Base-by-base conservation (phyloP, 2,797 vertebrate species). In the Scomberomorus guttatus region DNA sequence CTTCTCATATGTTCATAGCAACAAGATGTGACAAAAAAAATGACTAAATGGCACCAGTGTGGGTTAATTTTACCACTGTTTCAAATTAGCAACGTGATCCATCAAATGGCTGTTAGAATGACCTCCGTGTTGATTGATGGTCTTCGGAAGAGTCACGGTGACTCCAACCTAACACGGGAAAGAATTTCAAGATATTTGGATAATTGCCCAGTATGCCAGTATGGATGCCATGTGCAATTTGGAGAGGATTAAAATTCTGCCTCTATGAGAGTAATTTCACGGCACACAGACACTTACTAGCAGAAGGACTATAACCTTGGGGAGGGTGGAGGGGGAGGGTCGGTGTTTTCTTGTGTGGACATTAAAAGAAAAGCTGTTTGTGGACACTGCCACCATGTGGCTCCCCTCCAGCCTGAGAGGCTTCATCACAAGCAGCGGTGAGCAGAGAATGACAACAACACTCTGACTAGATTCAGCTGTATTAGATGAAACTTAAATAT, bases 11-110 rank as follows among this genome's bases (percentile, higher is more conserved):
- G 93, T 93, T 95, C 94, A 94, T 81, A 87, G 90, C 85, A 88
- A 70, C 92, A 87, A 94, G 95, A 95, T 94, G 93, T 92, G 91
- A 93, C 90, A 50, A 50, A 91, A 90, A 93, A 92, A 91, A 93
- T 93, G 92, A 92, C 90, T 91, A 93, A 89, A 84, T 29, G 80
- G 89, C 92, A 87, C 94, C 94, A 88, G 91, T 89, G 94, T 91
- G 94, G 94, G 94, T 95, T 93, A 93, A 95, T 90, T 10, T 52
- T 20, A 56, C 59, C 75, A 50, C 77, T 67, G 75, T 81, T 83
- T 85, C 64, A 72, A 78, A 91, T 81, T 44, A 82, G 74, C 56
- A 73, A 63, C 58, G 27, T 58, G 51, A 72, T 25, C 94, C 94
- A 94, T 95, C 93, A 93, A 85, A 91, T 84, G 92, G 52, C 42